Evolutionary conservation across 2,113 vertebrate species (phyloP), one percentile per base, ranked within the genome.

Genomic region (Arenaria interpres): DNA sequence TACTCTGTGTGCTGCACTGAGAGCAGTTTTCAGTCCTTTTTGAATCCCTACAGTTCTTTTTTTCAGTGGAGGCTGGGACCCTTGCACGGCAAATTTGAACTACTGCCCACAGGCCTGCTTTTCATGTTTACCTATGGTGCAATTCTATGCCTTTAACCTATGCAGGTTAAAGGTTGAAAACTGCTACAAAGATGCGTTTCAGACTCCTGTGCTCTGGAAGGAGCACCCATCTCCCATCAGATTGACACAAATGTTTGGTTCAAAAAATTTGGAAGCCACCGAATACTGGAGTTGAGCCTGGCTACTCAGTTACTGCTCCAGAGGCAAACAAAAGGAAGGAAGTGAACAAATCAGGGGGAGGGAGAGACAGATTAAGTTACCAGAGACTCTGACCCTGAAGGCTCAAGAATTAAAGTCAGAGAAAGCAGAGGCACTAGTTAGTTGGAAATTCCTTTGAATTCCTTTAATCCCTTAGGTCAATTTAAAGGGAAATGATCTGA

Each of bases 371-470:
- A 95, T 97, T 92, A 90, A 95, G 83, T 98, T 98, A 92, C 90
- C 79, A 56, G 21, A 69, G 77, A 80, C 46, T 79, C 60, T 95
- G 78, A 95, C 43, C 80, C 95, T 62, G 28, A 41, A 95, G 79
- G 86, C 92, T 97, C 90, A 92, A 97, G 91, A 94, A 97, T 72
- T 94, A 78, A 96, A 98, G 78, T 97, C 76, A 94, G 82, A 63
- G 43, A 94, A 96, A 66, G 57, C 76, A 93, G 92, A 96, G 72
- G 77, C 87, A 96, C 78, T 91, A 72, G 60, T 96, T 88, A 96
- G 85, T 60, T 97, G 95, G 94, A 96, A 98, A 98, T 97, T 94
- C 92, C 93, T 97, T 96, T 94, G 92, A 97, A 98, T 98, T 97
- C 94, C 86, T 97, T 96, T 95, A 95, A 97, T 98, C 98, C 96